phyloP scores from a whole-genome alignment of 1,140 invertebrate species.

The Halictus rubicundus region DNA sequence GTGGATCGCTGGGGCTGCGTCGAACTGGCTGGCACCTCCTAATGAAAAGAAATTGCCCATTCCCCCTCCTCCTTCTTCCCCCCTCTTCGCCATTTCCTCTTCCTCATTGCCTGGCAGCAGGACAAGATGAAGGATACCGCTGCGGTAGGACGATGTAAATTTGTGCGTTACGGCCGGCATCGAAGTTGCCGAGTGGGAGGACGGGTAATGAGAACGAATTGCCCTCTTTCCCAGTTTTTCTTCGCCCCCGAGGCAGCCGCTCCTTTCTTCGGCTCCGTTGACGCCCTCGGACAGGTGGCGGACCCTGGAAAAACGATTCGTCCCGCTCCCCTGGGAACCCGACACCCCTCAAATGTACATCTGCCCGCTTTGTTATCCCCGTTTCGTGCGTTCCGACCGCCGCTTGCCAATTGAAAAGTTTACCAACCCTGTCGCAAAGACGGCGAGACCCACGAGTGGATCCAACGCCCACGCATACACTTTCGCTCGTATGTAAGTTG shows the following conservation, averaged over 20 bases:
- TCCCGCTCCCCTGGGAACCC: constrained; percentile 31
- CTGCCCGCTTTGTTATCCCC: constrained; percentile 17
- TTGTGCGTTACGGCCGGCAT: constrained; percentile 54
- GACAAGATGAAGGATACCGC: constrained; percentile 46
- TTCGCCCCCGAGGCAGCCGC: neutral
- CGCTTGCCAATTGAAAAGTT: constrained; percentile 53
- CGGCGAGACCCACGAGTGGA: neutral
- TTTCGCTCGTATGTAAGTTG: no score
- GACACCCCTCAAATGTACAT: constrained; percentile 19
- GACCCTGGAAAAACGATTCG: constrained; percentile 13
- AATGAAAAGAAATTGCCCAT: constrained; percentile 58
- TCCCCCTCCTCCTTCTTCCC: neutral
- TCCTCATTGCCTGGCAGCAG: no score
- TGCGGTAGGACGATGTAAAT: constrained; percentile 58
- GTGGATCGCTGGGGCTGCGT: constrained; percentile 32
- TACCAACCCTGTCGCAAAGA: constrained; percentile 5
- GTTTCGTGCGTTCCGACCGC: constrained; percentile 23
- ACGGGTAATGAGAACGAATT: constrained; percentile 63
- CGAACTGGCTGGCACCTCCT: constrained; percentile 37
- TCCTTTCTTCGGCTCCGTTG: constrained; percentile 30
- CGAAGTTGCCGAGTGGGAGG: constrained; percentile 42
- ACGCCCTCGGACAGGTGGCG: constrained; percentile 52
- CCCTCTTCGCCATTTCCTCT: no score
- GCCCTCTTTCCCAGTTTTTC: constrained; percentile 54
- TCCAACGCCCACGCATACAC: no score